Evolutionary conservation across 2,797 vertebrate genomes (phyloP).

Genomic region (Bradypus variegatus): DNA sequence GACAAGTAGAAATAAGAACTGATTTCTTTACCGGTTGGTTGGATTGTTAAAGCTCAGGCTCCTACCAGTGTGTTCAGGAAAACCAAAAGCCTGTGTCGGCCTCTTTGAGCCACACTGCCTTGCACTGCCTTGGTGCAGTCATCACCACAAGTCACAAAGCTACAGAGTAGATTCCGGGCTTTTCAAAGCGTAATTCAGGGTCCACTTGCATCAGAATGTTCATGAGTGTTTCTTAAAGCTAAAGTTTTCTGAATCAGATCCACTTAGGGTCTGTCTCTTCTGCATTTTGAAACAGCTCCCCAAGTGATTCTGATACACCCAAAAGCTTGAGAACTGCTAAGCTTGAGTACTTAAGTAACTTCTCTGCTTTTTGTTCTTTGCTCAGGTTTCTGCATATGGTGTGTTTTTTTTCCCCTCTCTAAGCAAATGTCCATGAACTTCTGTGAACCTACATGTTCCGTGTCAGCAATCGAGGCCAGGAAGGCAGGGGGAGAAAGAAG

Average conservation of each 20-base stretch:
- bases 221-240: neutral
- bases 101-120: neutral
- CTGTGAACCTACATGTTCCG: neutral
- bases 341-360: neutral
- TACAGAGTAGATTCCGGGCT: neutral
- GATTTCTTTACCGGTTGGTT: neutral
- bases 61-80: neutral
- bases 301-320: neutral
- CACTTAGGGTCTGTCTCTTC: neutral
- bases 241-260: neutral
- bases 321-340: neutral
- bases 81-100: neutral
- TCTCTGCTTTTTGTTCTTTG: neutral
- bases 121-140: accelerated
- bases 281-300: neutral
- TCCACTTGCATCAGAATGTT: neutral
- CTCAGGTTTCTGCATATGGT: neutral
- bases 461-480: constrained; percentile 45
- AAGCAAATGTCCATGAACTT: constrained; percentile 37
- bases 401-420: constrained; percentile 40
- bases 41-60: neutral
- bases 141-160: neutral
- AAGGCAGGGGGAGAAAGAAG: constrained; percentile 31
- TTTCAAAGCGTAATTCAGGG: neutral
- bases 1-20: neutral